These are phyloP conservation scores for Tetramorium bicarinatum DNA, from an alignment of 2,888 invertebrate genomes.

Conservation along the genomic window DNA sequence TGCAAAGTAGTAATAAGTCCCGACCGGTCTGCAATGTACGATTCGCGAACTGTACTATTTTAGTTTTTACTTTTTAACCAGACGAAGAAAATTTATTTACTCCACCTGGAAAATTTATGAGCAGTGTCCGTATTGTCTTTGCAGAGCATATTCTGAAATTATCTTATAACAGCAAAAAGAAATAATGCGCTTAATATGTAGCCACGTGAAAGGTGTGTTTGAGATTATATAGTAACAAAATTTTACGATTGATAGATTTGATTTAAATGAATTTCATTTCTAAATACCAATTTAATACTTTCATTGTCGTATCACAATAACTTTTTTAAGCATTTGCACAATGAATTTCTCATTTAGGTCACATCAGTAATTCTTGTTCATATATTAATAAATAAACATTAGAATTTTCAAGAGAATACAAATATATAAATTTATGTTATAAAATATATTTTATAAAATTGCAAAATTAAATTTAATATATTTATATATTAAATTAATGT, in stretches of 20 bases:
- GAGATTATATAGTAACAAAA: not conserved
- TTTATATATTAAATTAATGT: too few species aligned
- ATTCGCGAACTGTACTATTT: slow-evolving; percentile 42
- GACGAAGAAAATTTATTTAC: slow-evolving; percentile 50
- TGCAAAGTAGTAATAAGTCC: slow-evolving; percentile 56
- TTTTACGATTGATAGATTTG: not conserved
- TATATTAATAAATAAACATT: not conserved
- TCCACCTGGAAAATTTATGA: slow-evolving; percentile 38
- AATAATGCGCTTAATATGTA: not conserved
- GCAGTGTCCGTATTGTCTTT: not conserved
- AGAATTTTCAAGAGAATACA: not conserved
- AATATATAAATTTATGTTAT: not conserved
- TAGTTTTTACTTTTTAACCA: slow-evolving; percentile 44
- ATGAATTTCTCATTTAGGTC: not conserved
- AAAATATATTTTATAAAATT: not conserved
- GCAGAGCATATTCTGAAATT: slow-evolving; percentile 23
- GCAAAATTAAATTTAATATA: too few species aligned
- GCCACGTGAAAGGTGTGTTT: not conserved
- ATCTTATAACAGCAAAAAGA: not conserved
- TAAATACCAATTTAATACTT: not conserved
- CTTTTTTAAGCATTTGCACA: not conserved
- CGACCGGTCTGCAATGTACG: not conserved
- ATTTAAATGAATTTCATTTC: not conserved
- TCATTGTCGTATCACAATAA: too few species aligned
- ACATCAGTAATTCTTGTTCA: not conserved